These are phyloP conservation scores for Psittacus erithacus DNA, from an alignment of 2,113 vertebrate genomes.

Conservation along the genomic window DNA sequence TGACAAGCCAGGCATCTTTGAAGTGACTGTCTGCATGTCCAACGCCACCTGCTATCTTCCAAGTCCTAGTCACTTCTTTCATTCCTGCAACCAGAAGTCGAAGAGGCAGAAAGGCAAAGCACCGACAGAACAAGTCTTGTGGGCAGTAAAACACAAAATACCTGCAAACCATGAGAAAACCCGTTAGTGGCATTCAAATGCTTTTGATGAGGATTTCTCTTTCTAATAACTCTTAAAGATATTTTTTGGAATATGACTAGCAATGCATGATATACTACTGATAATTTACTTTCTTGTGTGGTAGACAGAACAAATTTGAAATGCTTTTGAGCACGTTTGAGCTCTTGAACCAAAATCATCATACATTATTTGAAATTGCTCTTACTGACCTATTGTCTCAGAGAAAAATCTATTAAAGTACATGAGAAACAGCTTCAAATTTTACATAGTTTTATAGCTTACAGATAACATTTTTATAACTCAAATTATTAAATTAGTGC, in stretches of 20 bases:
- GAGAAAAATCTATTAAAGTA: not conserved
- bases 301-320: not conserved
- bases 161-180: constrained; percentile 76
- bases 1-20: constrained; percentile 88
- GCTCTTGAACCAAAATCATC: not conserved
- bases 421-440: not conserved
- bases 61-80: constrained; percentile 95
- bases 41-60: constrained; percentile 92
- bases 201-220: not conserved
- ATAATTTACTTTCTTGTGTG: not conserved
- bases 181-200: not conserved
- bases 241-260: not conserved
- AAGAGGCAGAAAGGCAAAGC: constrained; percentile 82
- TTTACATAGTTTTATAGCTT: not conserved
- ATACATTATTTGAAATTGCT: not conserved
- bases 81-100: constrained; percentile 87
- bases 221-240: not conserved
- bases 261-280: not conserved
- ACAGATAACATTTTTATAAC: not conserved
- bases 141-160: constrained; percentile 94
- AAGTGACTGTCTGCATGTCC: constrained; percentile 85
- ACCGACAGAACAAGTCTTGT: constrained; percentile 82
- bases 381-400: not conserved
- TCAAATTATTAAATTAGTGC: not conserved
- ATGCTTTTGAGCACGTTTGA: not conserved